Evolutionary conservation across 2,797 vertebrate species (phyloP), one percentile per base, ranked within the genome.

Genomic region (Chanos chanos): DNA sequence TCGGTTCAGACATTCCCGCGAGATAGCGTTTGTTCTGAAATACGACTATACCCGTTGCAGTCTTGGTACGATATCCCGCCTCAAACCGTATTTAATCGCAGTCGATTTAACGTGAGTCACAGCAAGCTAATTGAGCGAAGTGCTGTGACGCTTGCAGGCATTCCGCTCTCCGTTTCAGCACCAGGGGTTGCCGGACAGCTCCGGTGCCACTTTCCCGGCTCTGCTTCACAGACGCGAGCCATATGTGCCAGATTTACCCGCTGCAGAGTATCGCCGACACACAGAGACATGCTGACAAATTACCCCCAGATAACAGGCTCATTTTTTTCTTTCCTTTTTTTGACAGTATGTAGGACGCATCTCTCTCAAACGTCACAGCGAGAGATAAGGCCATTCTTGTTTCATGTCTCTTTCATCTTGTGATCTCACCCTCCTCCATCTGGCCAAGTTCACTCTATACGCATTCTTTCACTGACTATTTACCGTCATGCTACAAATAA

Each of bases 151-250:
- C 34, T 27, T 34, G 4, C 9, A 49, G 51, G 10, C 25, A 13
- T 64, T 10, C 21, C n/a, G n/a, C 36, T 31, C n/a, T 7, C 62
- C 3, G 5, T 49, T 72, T 70, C 71, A 77, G 75, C 30, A 74
- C 58, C 53, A 51, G 31, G 15, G 3, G 15, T 50, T 12, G 13
- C 8, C 54, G 71, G 59, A 74, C 74, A 71, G 74, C 65, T 70
- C 66, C 44, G 13, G 9, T 12, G 9, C 16, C 12, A 2, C 13
- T 33, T 10, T 3, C 2, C 10, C 21, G 12, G 22, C 12, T 12
- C 44, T 16, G 13, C 13, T 7, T 4, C 28, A 34, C 9, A 1
- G 7, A 18, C 27, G 36, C n/a, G 36, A 21, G 18, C 9, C 30
- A 21, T 31, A 21, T 12, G 5, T n/a, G n/a, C n/a, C n/a, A n/a